Base-by-base conservation (phyloP, 1,140 invertebrate species). In the Euwallacea fornicatus region DNA sequence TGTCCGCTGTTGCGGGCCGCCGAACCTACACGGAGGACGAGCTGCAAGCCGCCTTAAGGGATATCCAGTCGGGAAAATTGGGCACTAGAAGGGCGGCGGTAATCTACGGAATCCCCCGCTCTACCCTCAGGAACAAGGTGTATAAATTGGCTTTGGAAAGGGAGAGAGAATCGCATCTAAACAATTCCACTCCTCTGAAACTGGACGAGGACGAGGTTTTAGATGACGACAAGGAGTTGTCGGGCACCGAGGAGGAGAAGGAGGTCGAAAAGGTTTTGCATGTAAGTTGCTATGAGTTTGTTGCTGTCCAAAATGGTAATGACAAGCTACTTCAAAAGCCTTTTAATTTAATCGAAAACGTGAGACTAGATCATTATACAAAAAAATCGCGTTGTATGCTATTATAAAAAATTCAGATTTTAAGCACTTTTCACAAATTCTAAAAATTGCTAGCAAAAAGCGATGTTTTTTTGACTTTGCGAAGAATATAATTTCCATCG, bases 81-180 rank as follows among this genome's bases (percentile, higher is more conserved):
- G 96, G 95, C 58, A 97, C 95, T 1, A 84, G 96, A 43, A 86
- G 96, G 70, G 95, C 96, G 0, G 93, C 96, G 44, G 94, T 94
- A 42, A 91, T 97, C 72, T 98, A 98, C 82, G 95, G 95, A 68
- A 97, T 98, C 80, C 96, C 96, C 6, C 86, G 96, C 64, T 97
- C 96, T 64, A 98, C 96, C 2, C 86, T 98, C 7, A 87, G 96
- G 53, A 98, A 98, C 84, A 98, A 98, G 85, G 89, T 93, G 76
- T 96, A 93, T 85, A 96, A 96, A 81, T 84, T 94, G 77, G 90
- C 91, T 44, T 84, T 90, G 82, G 91, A 89, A 78, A 83, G 85
- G 66, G 88, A 90, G 79, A 84, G 88, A 65, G 85, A 88, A 74
- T 86, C 82, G 76, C 84, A 85, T 79, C 83, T 83, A 69, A 80